Conservation (phyloP, 1,140 invertebrate genomes). For the Drosophila kohkoa region DNA sequence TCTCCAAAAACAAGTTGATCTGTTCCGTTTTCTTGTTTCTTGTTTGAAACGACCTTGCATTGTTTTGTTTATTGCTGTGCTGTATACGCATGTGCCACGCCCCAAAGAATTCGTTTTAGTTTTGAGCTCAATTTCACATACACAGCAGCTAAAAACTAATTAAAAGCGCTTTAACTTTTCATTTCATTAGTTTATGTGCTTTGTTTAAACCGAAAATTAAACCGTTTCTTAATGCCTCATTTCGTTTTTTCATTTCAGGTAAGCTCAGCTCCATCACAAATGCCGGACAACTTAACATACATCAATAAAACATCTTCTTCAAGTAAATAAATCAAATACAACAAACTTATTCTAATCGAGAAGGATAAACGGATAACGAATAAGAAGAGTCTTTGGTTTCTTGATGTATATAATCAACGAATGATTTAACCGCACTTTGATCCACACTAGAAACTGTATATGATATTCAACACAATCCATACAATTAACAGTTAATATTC, state of each 20-base stretch:
- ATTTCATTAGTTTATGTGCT: constrained; percentile 51
- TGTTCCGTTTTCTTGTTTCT: constrained; percentile 35
- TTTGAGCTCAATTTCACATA: constrained; percentile 51
- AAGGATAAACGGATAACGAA: no score
- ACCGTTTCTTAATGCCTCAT: constrained; percentile 55
- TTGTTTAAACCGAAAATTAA: constrained; percentile 46
- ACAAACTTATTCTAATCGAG: background rate
- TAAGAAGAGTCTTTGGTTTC: no score
- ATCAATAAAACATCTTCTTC: constrained; percentile 13
- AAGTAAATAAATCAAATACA: background rate
- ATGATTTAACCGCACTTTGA: no score
- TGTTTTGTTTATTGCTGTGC: constrained; percentile 49
- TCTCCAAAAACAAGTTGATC: constrained; percentile 30
- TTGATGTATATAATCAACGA: no score
- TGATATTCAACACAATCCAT: background rate
- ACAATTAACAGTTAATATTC: background rate
- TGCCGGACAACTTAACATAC: constrained; percentile 19
- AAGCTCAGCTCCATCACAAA: constrained; percentile 4
- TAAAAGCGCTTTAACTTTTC: constrained; percentile 48
- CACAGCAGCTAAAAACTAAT: constrained; percentile 15
- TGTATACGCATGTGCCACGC: constrained; percentile 47
- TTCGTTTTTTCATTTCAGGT: constrained; percentile 58
- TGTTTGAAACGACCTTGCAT: constrained; percentile 63
- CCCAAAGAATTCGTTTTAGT: constrained; percentile 50
- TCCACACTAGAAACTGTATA: background rate